Base-by-base conservation (phyloP, 2,113 vertebrate species). In the Poeciliopsis retropinna region DNA sequence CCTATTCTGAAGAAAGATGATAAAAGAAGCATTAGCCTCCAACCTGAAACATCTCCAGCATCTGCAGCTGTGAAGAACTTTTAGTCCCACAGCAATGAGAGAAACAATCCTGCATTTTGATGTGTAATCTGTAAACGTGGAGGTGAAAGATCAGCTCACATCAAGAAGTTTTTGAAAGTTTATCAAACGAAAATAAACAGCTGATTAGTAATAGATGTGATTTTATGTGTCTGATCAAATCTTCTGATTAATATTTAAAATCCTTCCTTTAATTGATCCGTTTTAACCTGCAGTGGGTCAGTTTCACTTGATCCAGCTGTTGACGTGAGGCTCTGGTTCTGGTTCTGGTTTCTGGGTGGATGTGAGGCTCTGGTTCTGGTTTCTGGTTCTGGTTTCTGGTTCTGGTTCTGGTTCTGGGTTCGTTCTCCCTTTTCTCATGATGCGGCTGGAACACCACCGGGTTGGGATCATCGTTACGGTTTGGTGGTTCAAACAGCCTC, bases 401-500 rank as follows among this genome's bases (percentile, higher is more conserved):
- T 82, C 76, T 15, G 76, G 25, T 13, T 34, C 28, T 25, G 31
- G 30, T 27, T 65, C 32, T 1, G 29, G 14, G 34, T 27, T 37
- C 14, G 31, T 54, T 31, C 1, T 71, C 27, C 68, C 19, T 39
- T 67, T 19, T 32, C 27, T 64, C 63, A 66, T 60, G 51, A 72
- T 22, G n/a, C n/a, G n/a, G 14, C 51, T 17, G 27, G 27, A n/a
- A 17, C 4, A 8, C 9, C 27, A 25, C 67, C 69, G 41, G 27
- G 51, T 1, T 62, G 4, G 31, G 47, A 67, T 60, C 37, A 75
- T 60, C 68, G 32, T 39, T n/a, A 54, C 28, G 34, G 69, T 83
- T 85, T 80, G 54, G 73, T 32, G 10, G 57, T 60, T 72, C 6
- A 19, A 60, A 67, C 66, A 47, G 61, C 77, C 41, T 79, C 54